Evolutionary conservation across 2,113 vertebrate species (phyloP), one percentile per base, ranked within the genome.

Genomic region (Paratilapia polleni): DNA sequence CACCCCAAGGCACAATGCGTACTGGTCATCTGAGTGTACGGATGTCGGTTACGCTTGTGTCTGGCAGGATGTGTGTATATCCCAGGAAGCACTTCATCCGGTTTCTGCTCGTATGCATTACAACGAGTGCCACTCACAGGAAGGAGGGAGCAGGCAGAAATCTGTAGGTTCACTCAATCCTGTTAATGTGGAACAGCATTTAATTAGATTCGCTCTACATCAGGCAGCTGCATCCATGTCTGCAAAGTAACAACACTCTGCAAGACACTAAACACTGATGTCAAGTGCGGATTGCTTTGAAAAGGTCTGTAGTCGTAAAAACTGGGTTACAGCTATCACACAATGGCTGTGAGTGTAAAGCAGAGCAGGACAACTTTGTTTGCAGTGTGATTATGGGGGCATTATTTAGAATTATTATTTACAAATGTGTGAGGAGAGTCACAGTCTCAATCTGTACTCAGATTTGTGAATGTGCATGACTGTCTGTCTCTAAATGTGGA

Each of bases 121-220:
- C 91, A 85, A 87, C 80, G 75, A 90, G 87, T 94, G 94, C 88
- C 96, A 95, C 91, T 95, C 95, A 95, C 83, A 86, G 88, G 89
- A 90, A 15, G 36, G n/a, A 41, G 86, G 88, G 82, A 92, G 87
- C 90, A 56, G 86, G 77, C 75, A 68, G 88, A 84, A 93, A 93
- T 87, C 88, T 80, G 89, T 90, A 87, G 85, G 89, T 93, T 95
- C 47, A 36, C 83, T 85, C 92, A 95, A 96, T 96, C 95, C 94
- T 96, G 93, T 96, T 95, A 96, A 93, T 90, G 95, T 94, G 95
- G 95, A 96, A 96, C 94, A 93, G 95, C 92, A 89, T 95, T 95
- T 95, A 94, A 96, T 96, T 95, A 94, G 95, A 96, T 96, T 80
- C 89, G 93, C 93, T 94, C 77, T 52, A 58, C 87, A 81, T 80